phyloP scores from a whole-genome alignment of 2,113 vertebrate species.

The Macaca fascicularis region DNA sequence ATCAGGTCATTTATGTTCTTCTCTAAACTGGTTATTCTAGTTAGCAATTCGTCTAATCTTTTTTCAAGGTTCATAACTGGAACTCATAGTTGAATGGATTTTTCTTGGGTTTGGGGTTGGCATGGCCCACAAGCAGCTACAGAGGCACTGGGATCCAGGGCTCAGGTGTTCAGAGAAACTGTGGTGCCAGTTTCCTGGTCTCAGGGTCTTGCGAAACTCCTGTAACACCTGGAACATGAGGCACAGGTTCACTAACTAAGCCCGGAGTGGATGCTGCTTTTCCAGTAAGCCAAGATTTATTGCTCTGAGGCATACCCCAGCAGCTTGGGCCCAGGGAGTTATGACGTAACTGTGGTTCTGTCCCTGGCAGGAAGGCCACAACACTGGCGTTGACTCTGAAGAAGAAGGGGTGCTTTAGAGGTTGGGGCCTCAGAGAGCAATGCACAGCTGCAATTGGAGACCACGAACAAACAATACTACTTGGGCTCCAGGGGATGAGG shows the following conservation, averaged over 20 bases:
- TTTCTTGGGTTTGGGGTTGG: background rate
- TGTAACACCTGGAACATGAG: background rate
- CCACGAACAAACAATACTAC: background rate
- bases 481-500: background rate
- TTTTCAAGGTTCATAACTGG: background rate
- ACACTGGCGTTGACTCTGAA: no score
- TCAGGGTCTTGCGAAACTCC: background rate
- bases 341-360: background rate
- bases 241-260: background rate
- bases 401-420: background rate
- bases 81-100: background rate
- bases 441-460: background rate
- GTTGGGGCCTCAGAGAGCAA: background rate
- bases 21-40: no score
- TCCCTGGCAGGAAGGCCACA: background rate
- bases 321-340: background rate
- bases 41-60: no score
- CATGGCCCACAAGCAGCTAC: background rate
- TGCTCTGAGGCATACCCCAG: background rate
- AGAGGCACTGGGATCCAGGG: background rate
- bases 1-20: no score
- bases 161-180: background rate
- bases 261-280: background rate
- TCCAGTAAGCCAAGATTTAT: background rate
- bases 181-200: background rate